Evolutionary conservation across 2,888 invertebrate species (phyloP), one percentile per base, ranked within the genome.

Genomic region (Mellilla xanthometata): DNA sequence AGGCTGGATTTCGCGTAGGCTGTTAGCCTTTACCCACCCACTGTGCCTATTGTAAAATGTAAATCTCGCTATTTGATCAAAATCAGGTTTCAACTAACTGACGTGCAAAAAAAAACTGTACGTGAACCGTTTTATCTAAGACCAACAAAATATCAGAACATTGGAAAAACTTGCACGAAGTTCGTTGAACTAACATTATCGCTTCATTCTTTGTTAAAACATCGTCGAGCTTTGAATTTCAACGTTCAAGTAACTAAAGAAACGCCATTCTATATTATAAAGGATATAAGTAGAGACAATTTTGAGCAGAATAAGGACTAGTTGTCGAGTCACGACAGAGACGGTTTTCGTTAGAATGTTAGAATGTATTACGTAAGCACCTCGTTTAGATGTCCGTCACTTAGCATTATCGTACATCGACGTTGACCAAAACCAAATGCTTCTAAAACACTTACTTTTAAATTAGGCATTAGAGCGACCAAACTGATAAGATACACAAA

Each of bases 301-400:
- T n/a, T 19, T 5, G 15, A 19, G 15, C 4, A 3, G 15, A 19
- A 3, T 19, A n/a, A n/a, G 15, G 15, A 19, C 6, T 32, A 29
- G 39, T 45, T 34, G 34, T 34, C 41, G 42, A n/a, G 54, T 33
- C 58, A 58, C 55, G 55, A 48, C 39, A 43, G 44, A 54, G 51
- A 55, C 54, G 47, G 43, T 46, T 45, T 36, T 54, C 46, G 48
- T 56, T 57, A 57, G 51, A n/a, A n/a, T n/a, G n/a, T n/a, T n/a
- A n/a, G n/a, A 48, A 23, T 33, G 47, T 26, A 35, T 61, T 56
- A 54, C 59, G 61, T 56, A 57, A 61, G 52, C 46, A 42, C 50
- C 29, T 42, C 19, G 19, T 29, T 48, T 36, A 36, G 36, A 28
- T 26, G 28, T 46, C 12, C 39, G 36, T 27, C 36, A 19, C 19